These are phyloP conservation scores for Ctenicera cuprea DNA, from an alignment of 2,888 invertebrate genomes.

Conservation along the genomic window DNA sequence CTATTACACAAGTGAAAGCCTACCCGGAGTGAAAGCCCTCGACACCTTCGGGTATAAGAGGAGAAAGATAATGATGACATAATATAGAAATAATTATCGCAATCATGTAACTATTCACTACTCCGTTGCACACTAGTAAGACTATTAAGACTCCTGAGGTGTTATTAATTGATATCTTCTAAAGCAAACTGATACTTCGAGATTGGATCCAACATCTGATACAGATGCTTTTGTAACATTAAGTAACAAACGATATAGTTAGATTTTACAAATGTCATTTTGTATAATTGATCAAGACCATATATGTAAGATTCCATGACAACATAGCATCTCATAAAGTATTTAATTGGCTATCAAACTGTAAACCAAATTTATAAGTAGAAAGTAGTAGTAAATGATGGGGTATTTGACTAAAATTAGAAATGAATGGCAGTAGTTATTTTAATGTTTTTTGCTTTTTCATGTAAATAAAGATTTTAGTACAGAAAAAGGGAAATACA, in stretches of 20 bases:
- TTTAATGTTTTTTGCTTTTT: too few species aligned
- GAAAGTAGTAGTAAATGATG: neutral
- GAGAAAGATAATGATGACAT: too few species aligned
- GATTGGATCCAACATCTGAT: neutral
- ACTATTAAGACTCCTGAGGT: neutral
- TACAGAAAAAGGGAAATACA: too few species aligned
- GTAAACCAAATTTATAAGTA: conserved; percentile 28
- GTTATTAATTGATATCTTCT: neutral
- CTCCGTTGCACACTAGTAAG: conserved; percentile 2
- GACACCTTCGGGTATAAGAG: too few species aligned
- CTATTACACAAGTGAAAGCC: too few species aligned
- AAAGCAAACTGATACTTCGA: neutral
- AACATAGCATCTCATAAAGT: conserved; percentile 5
- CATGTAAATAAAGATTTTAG: too few species aligned
- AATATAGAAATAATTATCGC: conserved; percentile 5
- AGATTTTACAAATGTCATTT: neutral
- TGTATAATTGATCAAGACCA: neutral
- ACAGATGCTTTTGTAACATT: neutral
- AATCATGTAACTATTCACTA: neutral
- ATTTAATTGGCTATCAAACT: conserved; percentile 31
- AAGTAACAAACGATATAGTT: neutral
- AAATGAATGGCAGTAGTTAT: too few species aligned
- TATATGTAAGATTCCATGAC: conserved; percentile 26
- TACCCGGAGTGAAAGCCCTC: too few species aligned
- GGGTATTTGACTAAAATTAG: neutral